These are phyloP conservation scores for Cryptotis parvus DNA, from an alignment of 2,113 vertebrate genomes.

Conservation along the genomic window DNA sequence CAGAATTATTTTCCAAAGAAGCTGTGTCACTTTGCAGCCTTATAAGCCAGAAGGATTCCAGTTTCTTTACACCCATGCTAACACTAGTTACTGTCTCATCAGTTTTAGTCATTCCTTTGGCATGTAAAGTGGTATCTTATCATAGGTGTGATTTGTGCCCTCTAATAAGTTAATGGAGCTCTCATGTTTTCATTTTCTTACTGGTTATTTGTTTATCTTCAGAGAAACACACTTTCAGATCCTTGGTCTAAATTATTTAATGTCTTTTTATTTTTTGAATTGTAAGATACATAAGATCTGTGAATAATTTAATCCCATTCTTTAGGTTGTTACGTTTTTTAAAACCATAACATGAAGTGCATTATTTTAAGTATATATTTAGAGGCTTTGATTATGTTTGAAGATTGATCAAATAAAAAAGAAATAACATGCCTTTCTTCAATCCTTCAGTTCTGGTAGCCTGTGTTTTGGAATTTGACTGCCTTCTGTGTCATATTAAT, in stretches of 20 bases:
- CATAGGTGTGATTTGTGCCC: not conserved
- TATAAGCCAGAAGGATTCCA: not conserved
- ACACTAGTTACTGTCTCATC: not conserved
- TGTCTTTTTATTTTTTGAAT: too few species aligned
- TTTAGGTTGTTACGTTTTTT: not conserved
- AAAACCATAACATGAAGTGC: not conserved
- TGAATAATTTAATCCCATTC: constrained; percentile 26
- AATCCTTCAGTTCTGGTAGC: not conserved
- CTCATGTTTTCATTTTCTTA: constrained; percentile 15
- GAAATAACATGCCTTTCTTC: not conserved
- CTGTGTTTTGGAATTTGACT: constrained; percentile 2
- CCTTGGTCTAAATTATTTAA: too few species aligned
- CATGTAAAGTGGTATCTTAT: not conserved
- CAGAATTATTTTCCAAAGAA: constrained; percentile 9
- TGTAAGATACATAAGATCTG: not conserved
- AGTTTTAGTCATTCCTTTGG: not conserved
- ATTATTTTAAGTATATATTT: not conserved
- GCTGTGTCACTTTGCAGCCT: not conserved
- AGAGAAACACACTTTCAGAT: not conserved
- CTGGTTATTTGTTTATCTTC: not conserved
- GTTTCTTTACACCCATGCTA: not conserved
- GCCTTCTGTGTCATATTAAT: not conserved
- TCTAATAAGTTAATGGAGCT: not conserved
- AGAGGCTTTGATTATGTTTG: not conserved
- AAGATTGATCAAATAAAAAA: not conserved